Conservation (phyloP, 2,888 invertebrate genomes). For the Oasisia sp. region DNA sequence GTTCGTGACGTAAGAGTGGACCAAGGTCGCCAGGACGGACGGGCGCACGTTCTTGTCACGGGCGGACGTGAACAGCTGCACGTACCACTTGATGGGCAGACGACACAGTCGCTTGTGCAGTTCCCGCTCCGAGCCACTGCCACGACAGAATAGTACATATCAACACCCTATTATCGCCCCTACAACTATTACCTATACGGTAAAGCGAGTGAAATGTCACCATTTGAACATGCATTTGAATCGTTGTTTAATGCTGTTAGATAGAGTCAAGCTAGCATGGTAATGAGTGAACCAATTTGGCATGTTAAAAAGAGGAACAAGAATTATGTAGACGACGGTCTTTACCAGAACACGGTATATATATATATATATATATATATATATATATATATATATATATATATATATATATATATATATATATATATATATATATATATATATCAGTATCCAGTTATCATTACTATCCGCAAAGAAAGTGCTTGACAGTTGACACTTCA, state of each 20-base stretch:
- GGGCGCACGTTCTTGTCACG: constrained; percentile 50
- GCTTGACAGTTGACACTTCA: neutral
- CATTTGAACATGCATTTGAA: neutral
- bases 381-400: too few species aligned
- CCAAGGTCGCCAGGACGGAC: constrained; percentile 46
- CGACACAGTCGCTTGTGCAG: constrained; percentile 39
- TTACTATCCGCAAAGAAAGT: neutral
- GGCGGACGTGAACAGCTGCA: constrained; percentile 49
- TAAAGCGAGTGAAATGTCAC: neutral
- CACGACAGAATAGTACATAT: neutral
- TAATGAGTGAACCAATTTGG: too few species aligned
- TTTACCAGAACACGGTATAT: too few species aligned
- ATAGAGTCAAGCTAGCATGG: too few species aligned
- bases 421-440: too few species aligned
- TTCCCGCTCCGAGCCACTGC: neutral
- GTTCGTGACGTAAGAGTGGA: constrained; percentile 35
- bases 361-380: too few species aligned
- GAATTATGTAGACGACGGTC: too few species aligned
- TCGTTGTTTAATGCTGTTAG: neutral
- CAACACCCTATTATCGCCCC: neutral
- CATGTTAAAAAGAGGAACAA: too few species aligned
- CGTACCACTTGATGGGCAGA: constrained; percentile 55
- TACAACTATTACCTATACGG: neutral
- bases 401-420: too few species aligned
- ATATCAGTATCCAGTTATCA: too few species aligned